Evolutionary conservation across 2,113 vertebrate species (phyloP), one percentile per base, ranked within the genome.

Genomic region (Apus apus): DNA sequence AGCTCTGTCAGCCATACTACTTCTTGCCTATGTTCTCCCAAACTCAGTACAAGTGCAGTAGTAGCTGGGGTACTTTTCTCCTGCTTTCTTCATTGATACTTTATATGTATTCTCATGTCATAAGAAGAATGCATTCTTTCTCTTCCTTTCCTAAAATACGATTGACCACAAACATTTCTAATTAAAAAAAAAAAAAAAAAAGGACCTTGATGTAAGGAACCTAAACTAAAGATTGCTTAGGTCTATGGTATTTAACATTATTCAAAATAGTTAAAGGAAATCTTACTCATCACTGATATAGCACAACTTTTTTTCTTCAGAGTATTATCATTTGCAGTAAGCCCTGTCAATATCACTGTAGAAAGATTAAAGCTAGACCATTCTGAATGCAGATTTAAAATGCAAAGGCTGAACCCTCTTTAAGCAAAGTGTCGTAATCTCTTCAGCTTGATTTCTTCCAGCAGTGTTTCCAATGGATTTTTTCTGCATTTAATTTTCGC

Each of bases 401-500:
- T n/a, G 27, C 18, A 48, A 85, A 89, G 13, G 13, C 36, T 71
- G 51, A 74, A 64, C 3, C 4, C 1, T 73, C 11, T 81, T 71
- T 50, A 57, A 85, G 56, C 11, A 13, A 83, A 93, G 12, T 43
- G 25, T 45, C 1, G 0, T 45, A 56, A 38, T 66, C 29, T 89
- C 32, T 82, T 71, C 60, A 73, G 62, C 18, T 85, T 85, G 19
- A 22, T 58, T 92, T 62, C 54, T 86, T 91, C 65, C 54, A 66
- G n/a, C 11, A 65, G 26, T 66, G 29, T 53, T 86, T 79, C 62
- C n/a, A 86, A 40, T 51, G 58, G 14, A 34, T 75, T 73, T 72
- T 76, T 66, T 29, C 38, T 79, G 32, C 54, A n/a, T 76, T 89
- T 92, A 61, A 18, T 82, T 85, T 81, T 91, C 91, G 8, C 25